phyloP scores from a whole-genome alignment of 1,140 invertebrate species.

The Ericerus pela region DNA sequence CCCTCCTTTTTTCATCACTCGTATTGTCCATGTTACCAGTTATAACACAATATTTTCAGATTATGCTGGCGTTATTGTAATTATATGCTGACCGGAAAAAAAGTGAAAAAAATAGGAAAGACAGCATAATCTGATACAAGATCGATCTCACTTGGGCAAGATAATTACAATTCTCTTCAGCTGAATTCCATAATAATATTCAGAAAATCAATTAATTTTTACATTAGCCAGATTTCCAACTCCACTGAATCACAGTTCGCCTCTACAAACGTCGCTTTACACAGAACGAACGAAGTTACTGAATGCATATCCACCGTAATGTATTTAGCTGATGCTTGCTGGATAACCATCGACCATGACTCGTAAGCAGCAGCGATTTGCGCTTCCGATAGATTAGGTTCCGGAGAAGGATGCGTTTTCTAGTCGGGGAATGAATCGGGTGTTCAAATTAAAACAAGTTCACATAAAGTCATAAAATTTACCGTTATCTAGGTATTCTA shows the following conservation, averaged over 20 bases:
- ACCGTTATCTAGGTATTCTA: too few species aligned
- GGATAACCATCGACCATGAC: neutral
- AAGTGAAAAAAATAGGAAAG: too few species aligned
- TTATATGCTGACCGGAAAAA: too few species aligned
- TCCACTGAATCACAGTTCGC: neutral
- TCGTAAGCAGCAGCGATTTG: neutral
- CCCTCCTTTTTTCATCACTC: too few species aligned
- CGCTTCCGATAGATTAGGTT: neutral
- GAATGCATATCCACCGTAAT: slow-evolving; percentile 1
- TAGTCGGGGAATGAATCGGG: neutral
- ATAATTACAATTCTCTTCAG: neutral
- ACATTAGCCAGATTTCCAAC: neutral
- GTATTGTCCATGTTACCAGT: too few species aligned
- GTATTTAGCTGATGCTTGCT: neutral
- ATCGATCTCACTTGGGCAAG: too few species aligned
- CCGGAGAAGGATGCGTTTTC: neutral
- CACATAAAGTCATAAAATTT: neutral
- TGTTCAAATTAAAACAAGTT: neutral
- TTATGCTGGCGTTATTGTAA: too few species aligned
- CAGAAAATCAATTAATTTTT: neutral
- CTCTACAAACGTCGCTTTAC: neutral
- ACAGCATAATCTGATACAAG: too few species aligned
- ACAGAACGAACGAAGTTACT: neutral
- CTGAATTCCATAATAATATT: neutral
- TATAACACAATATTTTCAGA: too few species aligned